Percentiles rank a stretch among this genome's conserved stretches.
These are phyloP conservation scores for Anticlea derivata DNA, from an alignment of 2,888 invertebrate genomes.

Conservation along the genomic window DNA sequence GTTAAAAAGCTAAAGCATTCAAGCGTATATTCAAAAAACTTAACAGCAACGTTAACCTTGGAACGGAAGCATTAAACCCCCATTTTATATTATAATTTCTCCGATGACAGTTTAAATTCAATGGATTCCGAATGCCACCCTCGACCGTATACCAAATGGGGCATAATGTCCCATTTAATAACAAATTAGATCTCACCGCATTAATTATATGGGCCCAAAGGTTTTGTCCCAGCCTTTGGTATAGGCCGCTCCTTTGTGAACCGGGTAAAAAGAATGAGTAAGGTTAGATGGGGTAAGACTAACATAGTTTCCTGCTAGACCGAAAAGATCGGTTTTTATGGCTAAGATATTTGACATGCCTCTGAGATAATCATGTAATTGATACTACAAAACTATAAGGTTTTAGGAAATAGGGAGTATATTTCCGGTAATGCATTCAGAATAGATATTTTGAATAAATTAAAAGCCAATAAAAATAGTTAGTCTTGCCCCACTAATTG, in stretches of 20 bases:
- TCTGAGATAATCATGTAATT: too few relatives aligned
- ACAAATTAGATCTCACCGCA: conserved; percentile 74
- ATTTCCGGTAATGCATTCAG: too few relatives aligned
- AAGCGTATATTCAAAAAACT: conserved; percentile 31
- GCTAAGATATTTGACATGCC: too few relatives aligned
- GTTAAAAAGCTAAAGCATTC: neutral
- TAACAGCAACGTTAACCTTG: conserved; percentile 35
- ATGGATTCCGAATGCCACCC: conserved; percentile 69
- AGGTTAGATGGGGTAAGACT: too few relatives aligned
- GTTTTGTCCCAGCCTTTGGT: conserved; percentile 17
- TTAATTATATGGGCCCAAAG: conserved; percentile 53
- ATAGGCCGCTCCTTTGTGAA: conserved; percentile 11
- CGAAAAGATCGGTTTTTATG: too few relatives aligned
- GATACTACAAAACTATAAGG: too few relatives aligned
- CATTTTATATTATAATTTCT: conserved; percentile 67
- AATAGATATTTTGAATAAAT: too few relatives aligned
- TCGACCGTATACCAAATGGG: conserved; percentile 55
- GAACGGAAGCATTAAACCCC: conserved; percentile 59
- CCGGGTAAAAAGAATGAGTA: too few relatives aligned
- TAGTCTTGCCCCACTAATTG: too few relatives aligned
- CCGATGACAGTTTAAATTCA: conserved; percentile 75
- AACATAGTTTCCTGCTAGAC: too few relatives aligned
- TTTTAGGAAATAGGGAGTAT: too few relatives aligned
- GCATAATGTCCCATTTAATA: conserved; percentile 79
- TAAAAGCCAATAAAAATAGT: too few relatives aligned